Conservation (phyloP, 2,113 vertebrate genomes). For the Microcebus griseorufus region DNA sequence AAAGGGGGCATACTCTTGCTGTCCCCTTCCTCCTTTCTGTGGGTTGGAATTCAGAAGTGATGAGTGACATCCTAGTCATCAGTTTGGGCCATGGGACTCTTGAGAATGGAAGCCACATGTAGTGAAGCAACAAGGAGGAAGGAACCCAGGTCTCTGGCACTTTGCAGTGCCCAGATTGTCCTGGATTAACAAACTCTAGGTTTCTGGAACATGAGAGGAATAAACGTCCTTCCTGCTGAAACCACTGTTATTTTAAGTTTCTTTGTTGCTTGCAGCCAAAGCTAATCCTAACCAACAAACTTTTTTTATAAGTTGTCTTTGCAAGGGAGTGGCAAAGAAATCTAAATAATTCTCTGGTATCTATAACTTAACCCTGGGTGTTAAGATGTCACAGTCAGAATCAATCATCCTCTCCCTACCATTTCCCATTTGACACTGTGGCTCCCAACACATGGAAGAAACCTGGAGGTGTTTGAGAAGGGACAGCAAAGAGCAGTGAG, state of each 20-base stretch:
- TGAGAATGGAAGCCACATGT: neutral
- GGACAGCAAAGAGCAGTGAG: neutral
- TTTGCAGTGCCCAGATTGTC: too few relatives aligned
- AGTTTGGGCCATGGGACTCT: neutral
- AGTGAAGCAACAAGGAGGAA: neutral
- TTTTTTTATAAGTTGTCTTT: neutral
- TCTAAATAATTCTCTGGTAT: neutral
- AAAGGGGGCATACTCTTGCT: neutral
- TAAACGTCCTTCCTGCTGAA: neutral
- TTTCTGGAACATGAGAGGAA: neutral
- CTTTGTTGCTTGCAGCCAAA: neutral
- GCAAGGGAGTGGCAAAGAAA: neutral
- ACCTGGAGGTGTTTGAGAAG: neutral
- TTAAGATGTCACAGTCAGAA: neutral
- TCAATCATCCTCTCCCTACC: too few relatives aligned
- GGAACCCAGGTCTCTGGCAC: neutral
- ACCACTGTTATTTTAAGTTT: neutral
- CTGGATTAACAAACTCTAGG: neutral
- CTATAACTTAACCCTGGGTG: neutral
- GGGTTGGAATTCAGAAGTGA: slow-evolving; percentile 2
- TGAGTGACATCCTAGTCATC: neutral
- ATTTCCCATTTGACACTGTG: neutral
- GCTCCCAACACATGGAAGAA: neutral
- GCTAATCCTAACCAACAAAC: neutral
- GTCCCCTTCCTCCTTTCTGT: neutral